Evolutionary conservation across 1,140 invertebrate genomes (phyloP), one percentile per base, ranked within the genome.

Genomic region (Aphelinus certus): DNA sequence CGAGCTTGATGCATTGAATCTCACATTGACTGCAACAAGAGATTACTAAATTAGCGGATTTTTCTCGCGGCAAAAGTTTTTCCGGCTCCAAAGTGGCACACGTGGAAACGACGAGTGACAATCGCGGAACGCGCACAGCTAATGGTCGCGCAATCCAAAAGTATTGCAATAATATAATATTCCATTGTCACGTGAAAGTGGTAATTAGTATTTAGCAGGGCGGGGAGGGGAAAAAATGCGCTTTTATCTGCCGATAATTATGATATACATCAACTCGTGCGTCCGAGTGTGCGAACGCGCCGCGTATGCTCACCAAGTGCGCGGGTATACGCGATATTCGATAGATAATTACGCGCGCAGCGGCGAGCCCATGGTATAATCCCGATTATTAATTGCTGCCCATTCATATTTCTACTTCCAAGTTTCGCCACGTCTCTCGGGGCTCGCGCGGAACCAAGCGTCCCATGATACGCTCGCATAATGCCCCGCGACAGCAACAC

Each of bases 231-330:
- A 26, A 26, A 26, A 57, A 65, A 66, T 45, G 9, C 61, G 49
- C 63, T 57, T 75, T 66, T 71, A 76, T 76, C 61, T 48, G 51
- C 49, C 68, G 74, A 71, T 76, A 76, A 76, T 76, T 76, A 76
- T 66, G 62, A 66, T 76, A 71, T 71, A 76, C 71, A 76, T 76
- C 68, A 75, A 70, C 9, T 26, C 26, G 61, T 70, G 53, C 47
- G 49, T 4, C 42, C 58, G 58, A 60, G 58, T 60, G 43, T 48
- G 51, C 26, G 56, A n/a, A 26, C 49, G n/a, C 42, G 2, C 9
- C 42, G 55, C 4, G 7, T 4, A 3, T 10, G 69, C 7, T 1
- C 49, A 26, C 42, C 61, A 53, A 69, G 68, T 74, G 60, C 53
- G 55, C 46, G 46, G 68, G 72, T 61, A 48, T 47, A 49, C 60